Evolutionary conservation across 2,113 vertebrate species (phyloP), one percentile per base, ranked within the genome.

Genomic region (Malurus melanocephalus): DNA sequence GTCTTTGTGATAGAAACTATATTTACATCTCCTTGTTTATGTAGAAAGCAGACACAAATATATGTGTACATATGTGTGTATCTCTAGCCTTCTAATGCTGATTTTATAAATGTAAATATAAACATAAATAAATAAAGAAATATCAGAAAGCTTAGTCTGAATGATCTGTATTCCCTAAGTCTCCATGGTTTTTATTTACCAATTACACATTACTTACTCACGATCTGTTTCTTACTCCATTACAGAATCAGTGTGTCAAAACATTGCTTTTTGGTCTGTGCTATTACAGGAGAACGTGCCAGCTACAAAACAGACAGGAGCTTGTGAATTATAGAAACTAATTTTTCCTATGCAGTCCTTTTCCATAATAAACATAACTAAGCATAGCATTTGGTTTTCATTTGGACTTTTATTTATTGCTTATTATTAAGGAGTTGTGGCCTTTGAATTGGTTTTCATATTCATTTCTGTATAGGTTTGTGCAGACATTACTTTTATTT

Each of bases 221-320:
- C 21, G 49, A 9, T 40, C 7, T 62, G 4, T 59, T 85, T 85
- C 22, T 68, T 68, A 61, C 2, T 7, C 18, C 10, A 59, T 67
- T 94, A 67, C 86, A 95, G 93, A 93, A 96, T 76, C 83, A 53
- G 72, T 68, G 53, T 91, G 66, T 95, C 76, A 85, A 92, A 93
- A 75, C 16, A 60, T 28, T 87, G n/a, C 7, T 62, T 74, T 80
- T 89, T 96, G 66, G 88, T 95, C 72, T 93, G 35, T 92, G 69
- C 40, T 81, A 35, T 81, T 87, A 72, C 69, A 80, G 92, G 89
- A 95, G 53, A 83, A 75, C 51, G 3, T 48, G 89, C 79, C 57
- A 92, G 35, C 52, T 64, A 40, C 69, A 89, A 93, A 83, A 89
- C 32, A 91, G 71, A 11, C 21, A 68, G 1, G 3, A 64, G 7